Evolutionary conservation across 2,797 vertebrate genomes (phyloP).

Genomic region (Miichthys miiuy): DNA sequence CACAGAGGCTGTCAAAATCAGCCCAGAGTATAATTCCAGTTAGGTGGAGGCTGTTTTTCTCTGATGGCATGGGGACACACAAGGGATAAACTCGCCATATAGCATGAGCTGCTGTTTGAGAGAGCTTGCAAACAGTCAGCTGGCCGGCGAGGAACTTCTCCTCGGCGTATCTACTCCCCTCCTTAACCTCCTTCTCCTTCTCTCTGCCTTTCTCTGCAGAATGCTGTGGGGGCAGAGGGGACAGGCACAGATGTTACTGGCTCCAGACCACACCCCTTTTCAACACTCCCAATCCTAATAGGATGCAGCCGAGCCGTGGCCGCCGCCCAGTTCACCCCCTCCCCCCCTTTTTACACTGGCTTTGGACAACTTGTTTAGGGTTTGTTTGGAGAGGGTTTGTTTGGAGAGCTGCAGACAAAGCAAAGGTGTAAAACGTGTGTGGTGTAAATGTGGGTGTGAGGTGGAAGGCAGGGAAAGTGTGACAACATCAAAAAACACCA

Average conservation of each 20-base stretch:
- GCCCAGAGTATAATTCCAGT: slow-evolving; percentile 53
- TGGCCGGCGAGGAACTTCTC: slow-evolving; percentile 64
- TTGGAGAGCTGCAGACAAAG: slow-evolving; percentile 66
- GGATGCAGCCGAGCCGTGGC: slow-evolving; percentile 73
- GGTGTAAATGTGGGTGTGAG: slow-evolving; percentile 18
- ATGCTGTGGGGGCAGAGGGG: slow-evolving; percentile 73
- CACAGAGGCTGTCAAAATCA: slow-evolving; percentile 53
- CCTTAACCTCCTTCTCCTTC: slow-evolving; percentile 60
- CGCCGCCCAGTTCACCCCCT: slow-evolving; percentile 70
- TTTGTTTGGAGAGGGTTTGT: slow-evolving; percentile 74
- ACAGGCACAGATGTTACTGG: slow-evolving; percentile 85
- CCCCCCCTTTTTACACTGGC: slow-evolving; percentile 18
- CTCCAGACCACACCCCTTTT: slow-evolving; percentile 83
- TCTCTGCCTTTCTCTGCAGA: slow-evolving; percentile 78
- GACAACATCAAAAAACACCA: neutral
- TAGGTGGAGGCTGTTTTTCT: slow-evolving; percentile 33
- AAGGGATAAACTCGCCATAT: slow-evolving; percentile 34
- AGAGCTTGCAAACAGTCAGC: slow-evolving; percentile 66
- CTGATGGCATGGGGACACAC: slow-evolving; percentile 27
- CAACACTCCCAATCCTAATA: slow-evolving; percentile 83
- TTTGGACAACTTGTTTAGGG: slow-evolving; percentile 67
- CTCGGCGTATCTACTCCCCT: slow-evolving; percentile 62
- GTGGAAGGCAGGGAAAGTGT: slow-evolving; percentile 22
- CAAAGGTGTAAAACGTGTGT: slow-evolving; percentile 53
- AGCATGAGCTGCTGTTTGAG: slow-evolving; percentile 44